phyloP scores from a whole-genome alignment of 2,113 vertebrate species.

The Gymnocephalus cernua region DNA sequence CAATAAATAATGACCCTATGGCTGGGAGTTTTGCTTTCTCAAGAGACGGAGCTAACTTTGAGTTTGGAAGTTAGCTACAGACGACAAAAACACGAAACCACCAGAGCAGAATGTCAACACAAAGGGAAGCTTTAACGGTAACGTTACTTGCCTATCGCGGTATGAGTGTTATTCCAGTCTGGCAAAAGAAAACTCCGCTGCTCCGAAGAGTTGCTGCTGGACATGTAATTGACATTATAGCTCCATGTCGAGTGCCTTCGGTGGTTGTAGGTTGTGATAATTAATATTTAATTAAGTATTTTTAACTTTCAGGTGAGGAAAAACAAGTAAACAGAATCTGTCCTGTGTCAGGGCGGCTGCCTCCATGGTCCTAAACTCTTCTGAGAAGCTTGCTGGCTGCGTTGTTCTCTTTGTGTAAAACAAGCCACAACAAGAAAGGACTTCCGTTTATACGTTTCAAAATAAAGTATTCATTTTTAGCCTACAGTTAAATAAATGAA shows the following conservation, averaged over 20 bases:
- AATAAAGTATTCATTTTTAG: slow-evolving; percentile 18
- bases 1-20: neutral
- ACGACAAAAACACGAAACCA: neutral
- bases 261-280: neutral
- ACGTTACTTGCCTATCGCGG: slow-evolving; percentile 26
- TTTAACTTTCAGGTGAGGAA: neutral
- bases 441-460: slow-evolving; percentile 40
- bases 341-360: neutral
- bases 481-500: neutral
- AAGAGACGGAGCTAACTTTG: neutral
- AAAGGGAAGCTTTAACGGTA: slow-evolving; percentile 1
- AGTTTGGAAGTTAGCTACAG: neutral
- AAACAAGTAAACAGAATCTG: neutral
- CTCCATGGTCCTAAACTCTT: slow-evolving; percentile 37
- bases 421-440: accelerated
- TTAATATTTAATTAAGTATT: neutral
- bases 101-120: neutral
- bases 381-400: neutral
- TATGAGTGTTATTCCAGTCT: neutral
- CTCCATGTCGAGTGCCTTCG: neutral
- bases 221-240: neutral
- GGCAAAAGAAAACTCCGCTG: slow-evolving; percentile 10
- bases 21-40: neutral
- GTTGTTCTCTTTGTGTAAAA: neutral
- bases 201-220: neutral